Base-by-base conservation (phyloP, 2,797 vertebrate species). In the Lycodopsis pacificus region DNA sequence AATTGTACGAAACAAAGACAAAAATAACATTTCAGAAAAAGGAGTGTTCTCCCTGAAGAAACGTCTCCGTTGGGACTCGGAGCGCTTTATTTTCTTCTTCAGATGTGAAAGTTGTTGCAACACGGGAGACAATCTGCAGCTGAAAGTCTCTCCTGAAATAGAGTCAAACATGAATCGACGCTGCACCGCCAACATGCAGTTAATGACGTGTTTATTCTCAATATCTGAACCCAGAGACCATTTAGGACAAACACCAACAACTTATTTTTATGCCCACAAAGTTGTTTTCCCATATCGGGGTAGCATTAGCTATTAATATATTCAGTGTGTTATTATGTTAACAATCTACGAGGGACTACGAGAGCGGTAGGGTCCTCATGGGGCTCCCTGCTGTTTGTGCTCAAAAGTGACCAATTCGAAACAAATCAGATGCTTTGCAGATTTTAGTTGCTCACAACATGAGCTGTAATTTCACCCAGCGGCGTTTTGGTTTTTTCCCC, bases 401-500 rank as follows among this genome's bases (percentile, higher is more conserved):
- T 70, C 67, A 73, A 80, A 86, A 81, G 80, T 62, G 73, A 61
- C 65, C 70, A 65, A 81, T 84, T 87, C 68, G 57, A 30, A 77
- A 51, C 71, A 74, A 85, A 79, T 88, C 79, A 36, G 83, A 80
- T 70, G 77, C 5, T 72, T 86, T 81, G 44, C 76, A 75, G 53
- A 58, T 78, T 75, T 80, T 78, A 59, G 70, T 73, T 68, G 59
- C 67, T 77, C 79, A 42, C 86, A 65, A 79, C 84, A 70, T 78
- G 82, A 77, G 67, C 79, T 75, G 46, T 83, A 78, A 88, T 88
- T 85, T 76, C 68, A 22, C 79, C 73, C 72, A 79, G 69, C 49
- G 32, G 83, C 70, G 2, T 19, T 7, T 3, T 4, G 30, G 4
- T 30, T 30, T 30, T 4, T 30, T 30, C 5, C 30, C 30, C 30